A percentile compares a stretch with the other conserved stretches of the same genome.
These are phyloP conservation scores for Phalera bucephala DNA, from an alignment of 2,888 invertebrate species.

Conservation along the genomic window DNA sequence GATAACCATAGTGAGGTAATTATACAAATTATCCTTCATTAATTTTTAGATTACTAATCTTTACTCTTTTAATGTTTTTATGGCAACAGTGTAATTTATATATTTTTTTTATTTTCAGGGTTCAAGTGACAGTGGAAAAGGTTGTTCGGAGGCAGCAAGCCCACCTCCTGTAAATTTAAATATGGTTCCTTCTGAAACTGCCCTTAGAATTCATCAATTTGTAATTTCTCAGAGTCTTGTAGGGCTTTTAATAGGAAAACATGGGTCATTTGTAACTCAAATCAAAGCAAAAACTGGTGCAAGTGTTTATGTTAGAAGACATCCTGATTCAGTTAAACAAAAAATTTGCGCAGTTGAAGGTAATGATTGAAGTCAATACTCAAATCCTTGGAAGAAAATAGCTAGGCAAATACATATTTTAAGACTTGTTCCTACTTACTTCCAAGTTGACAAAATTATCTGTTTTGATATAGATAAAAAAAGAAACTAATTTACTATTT, in stretches of 20 bases:
- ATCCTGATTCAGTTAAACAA: slow-evolving; percentile 87
- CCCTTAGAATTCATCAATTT: slow-evolving; percentile 87
- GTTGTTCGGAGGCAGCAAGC: slow-evolving; percentile 88
- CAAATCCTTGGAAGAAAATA: too few species aligned
- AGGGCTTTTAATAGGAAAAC: slow-evolving; percentile 93
- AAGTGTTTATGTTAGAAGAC: slow-evolving; percentile 89
- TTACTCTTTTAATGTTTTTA: too few species aligned
- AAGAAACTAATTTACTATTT: too few species aligned
- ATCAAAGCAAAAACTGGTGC: slow-evolving; percentile 91
- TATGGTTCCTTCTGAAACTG: slow-evolving; percentile 69
- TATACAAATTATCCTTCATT: slow-evolving; percentile 7
- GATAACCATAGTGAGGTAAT: slow-evolving; percentile 87
- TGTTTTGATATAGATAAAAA: too few species aligned
- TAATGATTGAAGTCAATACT: too few species aligned
- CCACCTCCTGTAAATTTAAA: slow-evolving; percentile 85
- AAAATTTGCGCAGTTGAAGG: slow-evolving; percentile 94
- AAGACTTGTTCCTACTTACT: too few species aligned
- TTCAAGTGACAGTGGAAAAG: slow-evolving; percentile 93
- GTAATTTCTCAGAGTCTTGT: slow-evolving; percentile 89
- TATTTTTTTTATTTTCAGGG: slow-evolving; percentile 69
- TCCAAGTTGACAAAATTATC: too few species aligned
- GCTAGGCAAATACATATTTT: too few species aligned
- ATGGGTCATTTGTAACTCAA: slow-evolving; percentile 91
- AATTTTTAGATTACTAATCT: slow-evolving; percentile 2
- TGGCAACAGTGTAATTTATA: neutral